These are phyloP conservation scores for Eristalinus aeneus DNA, from an alignment of 2,888 invertebrate genomes.

Conservation along the genomic window DNA sequence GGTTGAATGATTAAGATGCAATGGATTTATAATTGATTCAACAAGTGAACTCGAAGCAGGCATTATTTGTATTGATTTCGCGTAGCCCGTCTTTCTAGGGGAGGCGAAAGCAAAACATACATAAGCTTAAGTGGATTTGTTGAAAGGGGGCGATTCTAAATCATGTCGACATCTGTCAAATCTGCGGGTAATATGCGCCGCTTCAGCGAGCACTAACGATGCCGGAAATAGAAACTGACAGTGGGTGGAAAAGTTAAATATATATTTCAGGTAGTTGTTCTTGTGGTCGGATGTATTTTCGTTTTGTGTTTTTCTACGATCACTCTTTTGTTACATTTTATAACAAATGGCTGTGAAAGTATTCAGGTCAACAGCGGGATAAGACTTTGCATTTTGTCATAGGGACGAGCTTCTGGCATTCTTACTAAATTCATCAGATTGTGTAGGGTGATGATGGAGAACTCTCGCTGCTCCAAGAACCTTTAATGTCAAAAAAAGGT, in stretches of 20 bases:
- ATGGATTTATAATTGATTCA: constrained; percentile 23
- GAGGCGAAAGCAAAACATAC: not conserved
- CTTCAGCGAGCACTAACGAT: not conserved
- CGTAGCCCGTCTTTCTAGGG: not conserved
- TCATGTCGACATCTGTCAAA: not conserved
- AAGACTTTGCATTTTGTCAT: no score
- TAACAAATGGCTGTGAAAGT: no score
- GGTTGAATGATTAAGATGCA: constrained; percentile 26
- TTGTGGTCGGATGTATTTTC: not conserved
- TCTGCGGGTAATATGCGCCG: not conserved
- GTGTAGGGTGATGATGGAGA: no score
- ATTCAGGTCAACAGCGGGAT: no score
- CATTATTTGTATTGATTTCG: not conserved
- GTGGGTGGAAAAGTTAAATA: not conserved
- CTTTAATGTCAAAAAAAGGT: no score
- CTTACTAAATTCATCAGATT: no score
- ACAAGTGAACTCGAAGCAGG: constrained; percentile 5
- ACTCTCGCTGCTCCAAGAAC: no score
- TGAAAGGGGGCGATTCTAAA: not conserved
- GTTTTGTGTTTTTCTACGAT: no score
- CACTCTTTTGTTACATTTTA: no score
- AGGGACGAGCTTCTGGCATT: no score
- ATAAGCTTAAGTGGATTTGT: not conserved
- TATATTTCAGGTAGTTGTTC: not conserved
- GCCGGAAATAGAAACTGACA: not conserved